These are phyloP conservation scores for Scartelaos histophorus DNA, from an alignment of 2,113 vertebrate species.

Conservation along the genomic window DNA sequence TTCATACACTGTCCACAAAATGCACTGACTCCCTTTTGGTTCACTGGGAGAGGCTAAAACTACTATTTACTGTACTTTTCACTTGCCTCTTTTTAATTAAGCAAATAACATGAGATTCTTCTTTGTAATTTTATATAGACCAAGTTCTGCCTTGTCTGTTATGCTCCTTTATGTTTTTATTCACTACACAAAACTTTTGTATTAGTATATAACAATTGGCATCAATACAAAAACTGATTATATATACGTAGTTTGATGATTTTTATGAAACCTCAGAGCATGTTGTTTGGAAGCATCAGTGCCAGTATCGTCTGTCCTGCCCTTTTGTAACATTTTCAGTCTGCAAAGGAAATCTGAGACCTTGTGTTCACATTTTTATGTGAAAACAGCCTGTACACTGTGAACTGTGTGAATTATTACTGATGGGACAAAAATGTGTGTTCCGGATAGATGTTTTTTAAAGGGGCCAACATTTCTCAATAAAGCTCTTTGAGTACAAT, in stretches of 20 bases:
- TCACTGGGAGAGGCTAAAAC: background rate
- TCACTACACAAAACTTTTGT: background rate
- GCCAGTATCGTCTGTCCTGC: background rate
- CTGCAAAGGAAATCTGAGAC: conserved; percentile 1
- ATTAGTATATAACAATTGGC: background rate
- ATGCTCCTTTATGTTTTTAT: background rate
- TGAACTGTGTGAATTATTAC: conserved; percentile 37
- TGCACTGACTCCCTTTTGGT: background rate
- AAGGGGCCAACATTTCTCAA: conserved; percentile 70
- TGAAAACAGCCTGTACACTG: conserved; percentile 24
- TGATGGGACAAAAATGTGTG: conserved; percentile 21
- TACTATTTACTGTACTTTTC: background rate
- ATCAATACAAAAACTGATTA: background rate
- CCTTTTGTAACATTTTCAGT: background rate
- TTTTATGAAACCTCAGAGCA: background rate
- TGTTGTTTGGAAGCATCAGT: conserved; percentile 15
- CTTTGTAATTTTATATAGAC: background rate
- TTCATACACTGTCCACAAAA: conserved; percentile 6
- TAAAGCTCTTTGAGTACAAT: conserved; percentile 55
- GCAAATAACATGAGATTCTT: background rate
- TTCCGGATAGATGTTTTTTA: conserved; percentile 40
- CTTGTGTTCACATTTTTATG: conserved; percentile 1
- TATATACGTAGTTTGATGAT: background rate
- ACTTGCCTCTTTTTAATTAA: background rate
- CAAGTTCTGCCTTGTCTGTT: background rate